A percentile compares a stretch with the other conserved stretches of the same genome.
Conservation (phyloP, 2,888 invertebrate species). For the Tuberolachnus salignus region DNA sequence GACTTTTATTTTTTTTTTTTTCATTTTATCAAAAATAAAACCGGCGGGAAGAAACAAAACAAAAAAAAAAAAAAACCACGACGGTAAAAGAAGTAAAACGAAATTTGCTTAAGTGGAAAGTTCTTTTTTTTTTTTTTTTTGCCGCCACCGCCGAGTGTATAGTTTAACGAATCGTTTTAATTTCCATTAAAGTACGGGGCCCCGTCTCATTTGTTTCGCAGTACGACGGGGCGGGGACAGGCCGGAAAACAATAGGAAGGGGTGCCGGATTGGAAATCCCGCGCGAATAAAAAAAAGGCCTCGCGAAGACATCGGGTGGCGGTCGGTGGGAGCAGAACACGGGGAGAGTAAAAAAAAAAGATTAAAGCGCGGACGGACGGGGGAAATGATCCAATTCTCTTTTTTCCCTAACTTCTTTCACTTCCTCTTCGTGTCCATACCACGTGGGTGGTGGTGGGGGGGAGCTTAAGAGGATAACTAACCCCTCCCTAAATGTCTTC, state of each 20-base stretch:
- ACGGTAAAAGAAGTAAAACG: slow-evolving; percentile 22
- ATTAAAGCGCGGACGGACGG: slow-evolving; percentile 37
- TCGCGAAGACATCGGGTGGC: not conserved
- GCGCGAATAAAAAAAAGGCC: slow-evolving; percentile 38
- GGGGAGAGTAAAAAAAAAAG: slow-evolving; percentile 8
- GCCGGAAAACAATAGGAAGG: slow-evolving; percentile 31
- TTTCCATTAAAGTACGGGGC: slow-evolving; percentile 41
- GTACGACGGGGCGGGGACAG: too few relatives aligned
- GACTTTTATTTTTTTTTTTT: slow-evolving; percentile 15
- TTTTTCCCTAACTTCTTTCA: slow-evolving; percentile 7
- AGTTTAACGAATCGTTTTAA: slow-evolving; percentile 57
- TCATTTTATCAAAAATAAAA: slow-evolving; percentile 37
- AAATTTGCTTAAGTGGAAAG: slow-evolving; percentile 56
- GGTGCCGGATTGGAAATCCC: slow-evolving; percentile 24
- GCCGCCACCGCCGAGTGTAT: slow-evolving; percentile 6
- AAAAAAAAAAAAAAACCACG: slow-evolving; percentile 23
- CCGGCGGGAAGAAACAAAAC: slow-evolving; percentile 3
- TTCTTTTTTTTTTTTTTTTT: slow-evolving; percentile 54
- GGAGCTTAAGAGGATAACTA: too few relatives aligned
- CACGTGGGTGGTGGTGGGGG: too few relatives aligned
- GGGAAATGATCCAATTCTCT: slow-evolving; percentile 33
- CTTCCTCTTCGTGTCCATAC: not conserved
- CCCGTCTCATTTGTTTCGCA: slow-evolving; percentile 48
- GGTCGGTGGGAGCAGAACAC: not conserved
- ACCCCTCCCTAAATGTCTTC: too few relatives aligned